phyloP scores from a whole-genome alignment of 2,888 invertebrate species.

The Trachelus stipa region DNA sequence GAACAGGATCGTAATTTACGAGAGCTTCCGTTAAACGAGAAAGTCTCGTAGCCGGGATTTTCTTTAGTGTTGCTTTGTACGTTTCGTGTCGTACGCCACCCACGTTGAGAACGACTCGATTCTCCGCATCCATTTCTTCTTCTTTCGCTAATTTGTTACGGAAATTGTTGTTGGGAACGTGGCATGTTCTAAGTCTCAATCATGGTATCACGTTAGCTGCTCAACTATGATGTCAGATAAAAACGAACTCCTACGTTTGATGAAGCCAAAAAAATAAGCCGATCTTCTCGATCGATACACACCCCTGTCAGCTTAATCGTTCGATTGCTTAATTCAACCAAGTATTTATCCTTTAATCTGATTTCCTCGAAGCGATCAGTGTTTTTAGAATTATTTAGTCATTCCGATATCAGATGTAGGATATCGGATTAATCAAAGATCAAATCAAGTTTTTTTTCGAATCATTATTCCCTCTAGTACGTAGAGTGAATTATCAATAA shows the following conservation, averaged over 20 bases:
- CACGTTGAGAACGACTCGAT: conserved; percentile 93
- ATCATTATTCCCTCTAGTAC: not conserved
- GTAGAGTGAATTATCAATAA: not conserved
- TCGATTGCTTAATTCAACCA: not conserved
- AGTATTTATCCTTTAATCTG: not conserved
- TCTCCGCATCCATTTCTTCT: conserved; percentile 84
- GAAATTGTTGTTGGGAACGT: not conserved
- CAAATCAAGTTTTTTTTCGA: not conserved
- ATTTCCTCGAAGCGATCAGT: not conserved
- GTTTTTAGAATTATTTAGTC: not conserved
- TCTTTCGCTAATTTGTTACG: not conserved
- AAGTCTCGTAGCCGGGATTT: conserved; percentile 88
- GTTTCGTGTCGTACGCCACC: conserved; percentile 87
- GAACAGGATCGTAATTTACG: conserved; percentile 89
- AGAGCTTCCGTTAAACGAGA: conserved; percentile 86
- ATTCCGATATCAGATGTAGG: not conserved
- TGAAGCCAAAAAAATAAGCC: not conserved
- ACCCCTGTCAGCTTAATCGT: not conserved
- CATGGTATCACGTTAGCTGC: not conserved
- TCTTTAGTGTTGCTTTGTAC: conserved; percentile 85
- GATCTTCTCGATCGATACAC: not conserved
- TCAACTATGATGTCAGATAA: not conserved
- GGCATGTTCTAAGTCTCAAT: not conserved
- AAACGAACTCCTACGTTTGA: not conserved
- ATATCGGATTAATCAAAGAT: not conserved